A percentile compares a stretch with the other conserved stretches of the same genome.
Evolutionary conservation across 2,888 invertebrate species (phyloP).

Genomic region (Bimastos eiseni): DNA sequence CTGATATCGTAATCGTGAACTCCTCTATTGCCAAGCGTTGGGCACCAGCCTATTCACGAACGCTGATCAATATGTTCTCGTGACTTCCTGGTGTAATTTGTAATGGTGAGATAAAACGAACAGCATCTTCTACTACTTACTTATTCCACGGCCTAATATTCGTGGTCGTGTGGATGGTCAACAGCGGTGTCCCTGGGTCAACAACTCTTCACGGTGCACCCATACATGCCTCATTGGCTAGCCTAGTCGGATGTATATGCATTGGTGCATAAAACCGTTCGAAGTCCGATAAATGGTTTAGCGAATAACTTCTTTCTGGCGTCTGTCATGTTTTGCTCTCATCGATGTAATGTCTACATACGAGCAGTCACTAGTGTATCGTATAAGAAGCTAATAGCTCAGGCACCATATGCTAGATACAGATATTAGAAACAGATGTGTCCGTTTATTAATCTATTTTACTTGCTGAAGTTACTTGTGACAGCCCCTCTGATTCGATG

Average conservation of each 20-base stretch:
- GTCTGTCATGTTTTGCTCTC: not conserved
- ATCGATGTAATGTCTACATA: not conserved
- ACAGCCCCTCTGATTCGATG: too few species aligned
- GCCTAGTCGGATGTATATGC: not conserved
- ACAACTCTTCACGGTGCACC: not conserved
- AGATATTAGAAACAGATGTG: too few species aligned
- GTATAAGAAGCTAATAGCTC: not conserved
- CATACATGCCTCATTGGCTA: not conserved
- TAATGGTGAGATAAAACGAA: not conserved
- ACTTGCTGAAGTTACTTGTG: too few species aligned
- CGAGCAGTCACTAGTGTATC: not conserved
- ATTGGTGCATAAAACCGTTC: not conserved
- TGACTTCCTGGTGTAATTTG: too few species aligned
- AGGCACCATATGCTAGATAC: too few species aligned
- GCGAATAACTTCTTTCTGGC: not conserved
- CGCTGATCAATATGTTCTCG: too few species aligned
- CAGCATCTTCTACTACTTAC: not conserved
- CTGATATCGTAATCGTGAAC: not conserved
- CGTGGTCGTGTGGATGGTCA: not conserved
- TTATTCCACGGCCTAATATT: not conserved
- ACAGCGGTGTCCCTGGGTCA: not conserved
- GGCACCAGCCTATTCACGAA: too few species aligned
- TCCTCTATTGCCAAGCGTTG: too few species aligned
- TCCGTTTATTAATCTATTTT: too few species aligned
- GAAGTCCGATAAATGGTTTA: not conserved